These are phyloP conservation scores for Drosophila yooni DNA, from an alignment of 2,888 invertebrate species.

Conservation along the genomic window DNA sequence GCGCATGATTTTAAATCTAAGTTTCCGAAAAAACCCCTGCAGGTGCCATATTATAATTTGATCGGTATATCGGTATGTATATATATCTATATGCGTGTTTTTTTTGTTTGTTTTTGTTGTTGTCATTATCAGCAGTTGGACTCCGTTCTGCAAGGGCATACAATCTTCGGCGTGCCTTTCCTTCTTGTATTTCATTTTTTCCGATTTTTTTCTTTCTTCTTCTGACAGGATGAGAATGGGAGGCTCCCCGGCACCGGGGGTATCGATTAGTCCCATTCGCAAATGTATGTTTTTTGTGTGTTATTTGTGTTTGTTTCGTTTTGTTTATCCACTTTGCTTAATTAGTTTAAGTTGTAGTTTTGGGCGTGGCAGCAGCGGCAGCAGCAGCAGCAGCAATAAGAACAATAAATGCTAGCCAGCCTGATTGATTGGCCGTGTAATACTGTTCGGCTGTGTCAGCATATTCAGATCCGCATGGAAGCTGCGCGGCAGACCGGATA, in stretches of 20 bases:
- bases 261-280: background rate
- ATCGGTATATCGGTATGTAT: background rate
- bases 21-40: background rate
- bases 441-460: conserved; percentile 90
- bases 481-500: conserved; percentile 87
- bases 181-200: background rate
- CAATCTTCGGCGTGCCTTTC: background rate
- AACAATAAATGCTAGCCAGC: conserved; percentile 77
- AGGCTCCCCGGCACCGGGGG: background rate
- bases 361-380: background rate
- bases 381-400: conserved; percentile 4
- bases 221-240: background rate
- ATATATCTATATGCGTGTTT: background rate
- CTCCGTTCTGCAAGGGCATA: background rate
- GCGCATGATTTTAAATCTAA: conserved; percentile 8
- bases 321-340: background rate
- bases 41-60: background rate
- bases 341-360: background rate
- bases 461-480: conserved; percentile 85
- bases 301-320: background rate
- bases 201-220: background rate
- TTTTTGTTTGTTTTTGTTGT: no score
- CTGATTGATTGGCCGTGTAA: conserved; percentile 86
- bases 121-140: background rate
- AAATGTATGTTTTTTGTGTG: background rate